These are phyloP conservation scores for Myocastor coypus DNA, from an alignment of 2,113 vertebrate genomes.

Conservation along the genomic window DNA sequence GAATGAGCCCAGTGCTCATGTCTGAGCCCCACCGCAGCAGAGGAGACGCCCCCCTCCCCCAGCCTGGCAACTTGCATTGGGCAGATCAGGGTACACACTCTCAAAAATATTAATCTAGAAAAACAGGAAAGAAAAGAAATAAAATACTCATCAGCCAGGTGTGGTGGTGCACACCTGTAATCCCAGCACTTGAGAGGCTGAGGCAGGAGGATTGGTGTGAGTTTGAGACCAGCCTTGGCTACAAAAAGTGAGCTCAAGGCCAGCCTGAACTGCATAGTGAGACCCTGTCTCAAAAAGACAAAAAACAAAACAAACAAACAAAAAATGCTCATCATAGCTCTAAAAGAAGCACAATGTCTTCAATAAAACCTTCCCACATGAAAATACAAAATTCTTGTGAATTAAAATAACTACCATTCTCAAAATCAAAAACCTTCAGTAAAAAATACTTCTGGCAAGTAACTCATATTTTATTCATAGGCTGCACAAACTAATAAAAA, in stretches of 20 bases:
- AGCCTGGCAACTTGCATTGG: neutral
- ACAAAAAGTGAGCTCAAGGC: too few relatives aligned
- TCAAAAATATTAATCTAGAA: neutral
- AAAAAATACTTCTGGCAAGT: conserved; percentile 30
- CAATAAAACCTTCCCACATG: neutral
- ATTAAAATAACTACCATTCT: conserved; percentile 5
- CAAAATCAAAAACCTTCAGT: conserved; percentile 18
- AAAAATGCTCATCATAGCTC: neutral
- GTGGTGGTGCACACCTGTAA: too few relatives aligned
- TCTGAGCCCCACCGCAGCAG: too few relatives aligned
- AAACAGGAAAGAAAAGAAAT: conserved; percentile 33
- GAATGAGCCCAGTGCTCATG: too few relatives aligned
- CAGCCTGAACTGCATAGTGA: too few relatives aligned
- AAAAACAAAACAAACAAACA: too few relatives aligned
- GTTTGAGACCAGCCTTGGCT: too few relatives aligned
- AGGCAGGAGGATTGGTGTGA: too few relatives aligned
- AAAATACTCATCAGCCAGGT: too few relatives aligned
- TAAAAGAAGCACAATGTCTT: conserved; percentile 27
- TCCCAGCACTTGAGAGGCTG: too few relatives aligned
- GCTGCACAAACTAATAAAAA: conserved; percentile 16
- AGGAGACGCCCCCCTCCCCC: too few relatives aligned
- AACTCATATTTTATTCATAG: conserved; percentile 8
- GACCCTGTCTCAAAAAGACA: too few relatives aligned
- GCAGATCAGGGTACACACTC: neutral
- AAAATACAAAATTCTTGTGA: conserved; percentile 6